A percentile compares a stretch with the other conserved stretches of the same genome.
Evolutionary conservation across 2,797 vertebrate species (phyloP).

Genomic region (Macrochelys suwanniensis): DNA sequence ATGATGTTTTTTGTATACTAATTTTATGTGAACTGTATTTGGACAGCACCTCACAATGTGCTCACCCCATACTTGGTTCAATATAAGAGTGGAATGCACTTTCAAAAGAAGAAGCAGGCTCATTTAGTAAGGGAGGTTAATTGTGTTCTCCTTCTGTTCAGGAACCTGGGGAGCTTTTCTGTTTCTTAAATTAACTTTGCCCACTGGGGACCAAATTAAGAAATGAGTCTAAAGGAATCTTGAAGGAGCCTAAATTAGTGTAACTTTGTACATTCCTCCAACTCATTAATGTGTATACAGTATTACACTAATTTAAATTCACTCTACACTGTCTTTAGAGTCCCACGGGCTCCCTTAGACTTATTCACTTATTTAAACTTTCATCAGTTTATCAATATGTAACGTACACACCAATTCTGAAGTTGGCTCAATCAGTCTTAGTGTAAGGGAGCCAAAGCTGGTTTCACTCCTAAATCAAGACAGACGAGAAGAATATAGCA

Average conservation of each 20-base stretch:
- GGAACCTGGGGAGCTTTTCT: slow-evolving; percentile 37
- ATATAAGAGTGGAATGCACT: neutral
- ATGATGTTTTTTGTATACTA: neutral
- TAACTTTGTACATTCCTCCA: slow-evolving; percentile 53
- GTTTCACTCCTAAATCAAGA: slow-evolving; percentile 25
- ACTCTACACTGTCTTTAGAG: slow-evolving; percentile 36
- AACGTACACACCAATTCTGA: slow-evolving; percentile 22
- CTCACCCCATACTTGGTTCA: neutral
- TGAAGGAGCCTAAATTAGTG: neutral
- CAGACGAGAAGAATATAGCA: neutral
- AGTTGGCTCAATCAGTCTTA: neutral
- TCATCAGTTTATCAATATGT: slow-evolving; percentile 39
- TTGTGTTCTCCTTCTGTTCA: slow-evolving; percentile 38
- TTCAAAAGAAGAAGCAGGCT: slow-evolving; percentile 10
- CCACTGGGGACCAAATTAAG: slow-evolving; percentile 49
- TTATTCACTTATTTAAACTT: slow-evolving; percentile 15
- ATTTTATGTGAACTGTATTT: neutral
- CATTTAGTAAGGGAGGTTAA: slow-evolving; percentile 18
- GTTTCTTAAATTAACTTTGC: slow-evolving; percentile 47
- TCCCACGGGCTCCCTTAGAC: neutral
- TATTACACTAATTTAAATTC: slow-evolving; percentile 44
- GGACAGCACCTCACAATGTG: neutral
- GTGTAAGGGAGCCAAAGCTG: neutral
- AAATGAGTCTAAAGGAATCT: neutral
- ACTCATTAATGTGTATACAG: slow-evolving; percentile 34